Conservation (phyloP, 2,113 vertebrate genomes). For the Periophthalmodon schlosseri region DNA sequence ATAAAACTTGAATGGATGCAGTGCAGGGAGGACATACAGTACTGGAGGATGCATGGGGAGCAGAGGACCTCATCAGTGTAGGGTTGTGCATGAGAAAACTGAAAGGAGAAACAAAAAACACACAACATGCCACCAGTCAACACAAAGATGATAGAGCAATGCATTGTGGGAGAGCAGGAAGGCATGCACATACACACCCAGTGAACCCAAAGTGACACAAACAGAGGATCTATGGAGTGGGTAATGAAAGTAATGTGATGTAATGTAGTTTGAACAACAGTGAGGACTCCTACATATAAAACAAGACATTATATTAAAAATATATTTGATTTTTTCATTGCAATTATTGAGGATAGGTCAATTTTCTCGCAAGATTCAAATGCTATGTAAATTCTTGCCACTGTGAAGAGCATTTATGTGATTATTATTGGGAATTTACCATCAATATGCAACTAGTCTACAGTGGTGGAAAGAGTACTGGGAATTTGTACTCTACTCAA, state of each 20-base stretch:
- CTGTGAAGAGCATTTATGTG: no score
- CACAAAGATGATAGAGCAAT: slow-evolving; percentile 72
- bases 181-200: slow-evolving; percentile 55
- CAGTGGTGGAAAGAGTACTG: no score
- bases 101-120: slow-evolving; percentile 79
- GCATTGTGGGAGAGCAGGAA: slow-evolving; percentile 54
- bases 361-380: no score
- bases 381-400: no score
- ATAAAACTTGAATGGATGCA: slow-evolving; percentile 56
- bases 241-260: neutral
- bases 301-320: no score
- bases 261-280: neutral
- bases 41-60: slow-evolving; percentile 72
- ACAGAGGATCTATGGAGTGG: neutral
- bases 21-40: slow-evolving; percentile 73
- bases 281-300: neutral
- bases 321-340: no score
- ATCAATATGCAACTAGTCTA: no score
- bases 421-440: no score
- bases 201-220: slow-evolving; percentile 31
- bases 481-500: no score
- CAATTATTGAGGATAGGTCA: no score
- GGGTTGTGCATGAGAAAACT: slow-evolving; percentile 80
- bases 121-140: slow-evolving; percentile 79
- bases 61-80: slow-evolving; percentile 72